Conservation (phyloP, 2,797 vertebrate species). For the Megaceryle alcyon region DNA sequence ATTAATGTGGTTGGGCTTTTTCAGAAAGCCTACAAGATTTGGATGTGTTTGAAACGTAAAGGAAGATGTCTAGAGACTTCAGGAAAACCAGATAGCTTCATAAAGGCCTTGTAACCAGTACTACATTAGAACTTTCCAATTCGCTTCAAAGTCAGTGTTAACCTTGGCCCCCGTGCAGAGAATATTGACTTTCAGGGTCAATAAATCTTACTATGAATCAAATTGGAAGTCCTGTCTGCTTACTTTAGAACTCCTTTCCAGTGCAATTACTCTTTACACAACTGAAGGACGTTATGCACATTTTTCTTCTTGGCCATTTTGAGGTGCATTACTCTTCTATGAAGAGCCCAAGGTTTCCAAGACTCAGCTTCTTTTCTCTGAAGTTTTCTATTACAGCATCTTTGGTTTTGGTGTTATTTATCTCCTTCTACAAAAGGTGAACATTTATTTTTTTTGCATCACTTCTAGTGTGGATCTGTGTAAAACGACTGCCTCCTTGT, state of each 20-base stretch:
- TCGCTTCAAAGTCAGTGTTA: slow-evolving; percentile 52
- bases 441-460: rapidly evolving
- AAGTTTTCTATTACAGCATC: not conserved
- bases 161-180: slow-evolving; percentile 39
- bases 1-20: not conserved
- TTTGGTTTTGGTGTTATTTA: not conserved
- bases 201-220: slow-evolving; percentile 68
- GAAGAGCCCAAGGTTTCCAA: not conserved
- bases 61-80: not conserved
- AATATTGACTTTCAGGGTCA: slow-evolving; percentile 63
- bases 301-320: slow-evolving; percentile 42
- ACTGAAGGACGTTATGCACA: slow-evolving; percentile 22
- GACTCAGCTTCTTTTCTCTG: not conserved
- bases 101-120: slow-evolving; percentile 9
- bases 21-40: not conserved
- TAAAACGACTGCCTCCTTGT: slow-evolving; percentile 54
- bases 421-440: not conserved
- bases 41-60: not conserved
- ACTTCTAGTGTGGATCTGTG: rapidly evolving
- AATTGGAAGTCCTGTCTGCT: slow-evolving; percentile 55
- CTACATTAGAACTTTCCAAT: slow-evolving; percentile 41
- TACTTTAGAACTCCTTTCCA: slow-evolving; percentile 45
- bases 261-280: slow-evolving; percentile 50
- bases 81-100: slow-evolving; percentile 8
- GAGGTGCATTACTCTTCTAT: not conserved